These are phyloP conservation scores for Spilogale gracilis DNA, from an alignment of 2,113 vertebrate genomes.

Conservation along the genomic window DNA sequence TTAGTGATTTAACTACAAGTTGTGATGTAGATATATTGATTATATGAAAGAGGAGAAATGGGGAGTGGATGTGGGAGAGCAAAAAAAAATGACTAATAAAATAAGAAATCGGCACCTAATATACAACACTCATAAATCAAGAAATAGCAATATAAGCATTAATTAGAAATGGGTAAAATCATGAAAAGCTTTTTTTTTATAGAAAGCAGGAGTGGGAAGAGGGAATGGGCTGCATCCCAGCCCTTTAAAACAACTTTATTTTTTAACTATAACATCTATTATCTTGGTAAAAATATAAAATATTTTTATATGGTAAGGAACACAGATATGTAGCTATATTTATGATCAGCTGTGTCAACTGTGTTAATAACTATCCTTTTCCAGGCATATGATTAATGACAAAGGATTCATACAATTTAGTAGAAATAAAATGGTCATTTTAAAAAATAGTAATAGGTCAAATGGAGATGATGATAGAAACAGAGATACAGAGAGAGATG, in stretches of 20 bases:
- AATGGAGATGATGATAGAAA: background rate
- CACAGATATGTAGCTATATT: background rate
- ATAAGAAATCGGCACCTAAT: background rate
- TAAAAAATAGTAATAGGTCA: background rate
- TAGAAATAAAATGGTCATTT: background rate
- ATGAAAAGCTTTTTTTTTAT: background rate
- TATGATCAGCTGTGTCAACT: background rate
- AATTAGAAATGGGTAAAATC: background rate
- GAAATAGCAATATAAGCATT: background rate
- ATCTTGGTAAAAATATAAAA: background rate
- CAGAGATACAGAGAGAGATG: background rate
- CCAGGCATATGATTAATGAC: background rate
- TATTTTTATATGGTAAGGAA: background rate
- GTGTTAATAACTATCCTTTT: background rate
- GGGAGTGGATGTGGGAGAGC: background rate
- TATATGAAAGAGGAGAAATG: background rate
- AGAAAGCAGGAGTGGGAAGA: background rate
- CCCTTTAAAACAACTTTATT: background rate
- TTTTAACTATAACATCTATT: background rate
- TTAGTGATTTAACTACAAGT: background rate
- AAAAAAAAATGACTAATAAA: background rate
- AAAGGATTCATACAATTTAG: background rate
- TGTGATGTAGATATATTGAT: background rate
- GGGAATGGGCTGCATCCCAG: rapidly evolving
- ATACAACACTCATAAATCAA: background rate